A percentile compares a stretch with the other conserved stretches of the same genome.
Evolutionary conservation across 2,888 invertebrate genomes (phyloP).

Genomic region (Parelbella ahira): DNA sequence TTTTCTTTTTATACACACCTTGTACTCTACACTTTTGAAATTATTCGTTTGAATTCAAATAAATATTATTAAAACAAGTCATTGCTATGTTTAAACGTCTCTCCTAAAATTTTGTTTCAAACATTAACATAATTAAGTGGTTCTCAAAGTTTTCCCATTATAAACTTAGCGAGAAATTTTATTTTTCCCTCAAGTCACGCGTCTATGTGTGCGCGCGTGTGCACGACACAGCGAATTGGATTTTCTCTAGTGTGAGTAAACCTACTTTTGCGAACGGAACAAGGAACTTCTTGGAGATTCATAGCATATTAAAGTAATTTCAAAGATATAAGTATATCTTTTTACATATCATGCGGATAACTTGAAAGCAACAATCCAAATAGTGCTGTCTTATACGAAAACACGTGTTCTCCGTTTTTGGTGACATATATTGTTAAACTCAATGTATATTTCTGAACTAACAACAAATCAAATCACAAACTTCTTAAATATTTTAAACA

Average conservation of each 20-base stretch:
- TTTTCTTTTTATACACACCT: conserved; percentile 6
- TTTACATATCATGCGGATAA: too few species aligned
- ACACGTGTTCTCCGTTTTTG: too few species aligned
- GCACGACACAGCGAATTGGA: conserved; percentile 75
- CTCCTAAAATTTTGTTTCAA: conserved; percentile 80
- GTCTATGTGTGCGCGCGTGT: conserved; percentile 70
- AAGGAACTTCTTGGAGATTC: conserved; percentile 72
- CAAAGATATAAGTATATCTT: too few species aligned
- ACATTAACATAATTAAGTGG: conserved; percentile 82
- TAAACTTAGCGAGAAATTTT: conserved; percentile 81
- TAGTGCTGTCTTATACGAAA: too few species aligned
- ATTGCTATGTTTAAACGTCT: conserved; percentile 75
- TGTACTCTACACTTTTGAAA: conserved; percentile 6
- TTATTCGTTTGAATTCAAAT: conserved; percentile 20
- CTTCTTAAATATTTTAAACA: too few species aligned
- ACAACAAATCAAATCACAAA: too few species aligned
- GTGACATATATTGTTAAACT: too few species aligned
- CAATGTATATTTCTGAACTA: too few species aligned
- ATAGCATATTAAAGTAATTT: too few species aligned
- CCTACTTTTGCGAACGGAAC: conserved; percentile 76
- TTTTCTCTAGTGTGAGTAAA: conserved; percentile 76
- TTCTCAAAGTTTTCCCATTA: conserved; percentile 82
- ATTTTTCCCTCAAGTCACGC: conserved; percentile 80
- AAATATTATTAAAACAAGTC: conserved; percentile 58
- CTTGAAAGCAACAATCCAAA: too few species aligned